Conservation (phyloP, 2,113 vertebrate genomes). For the Daubentonia madagascariensis region DNA sequence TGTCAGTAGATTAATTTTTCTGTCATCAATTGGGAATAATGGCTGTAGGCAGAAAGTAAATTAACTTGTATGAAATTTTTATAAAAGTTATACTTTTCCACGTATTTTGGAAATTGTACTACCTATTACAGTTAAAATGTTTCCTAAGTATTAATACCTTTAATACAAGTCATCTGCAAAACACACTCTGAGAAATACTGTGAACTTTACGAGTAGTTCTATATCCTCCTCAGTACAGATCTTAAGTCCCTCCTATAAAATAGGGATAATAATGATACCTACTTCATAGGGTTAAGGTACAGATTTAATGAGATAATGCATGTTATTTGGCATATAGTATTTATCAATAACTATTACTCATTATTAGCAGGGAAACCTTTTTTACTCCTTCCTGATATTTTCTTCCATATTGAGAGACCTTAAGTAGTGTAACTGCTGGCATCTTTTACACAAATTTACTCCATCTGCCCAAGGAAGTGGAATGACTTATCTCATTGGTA, state of each 20-base stretch:
- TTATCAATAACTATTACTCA: neutral
- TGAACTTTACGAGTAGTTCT: neutral
- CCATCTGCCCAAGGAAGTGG: neutral
- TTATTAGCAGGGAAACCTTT: neutral
- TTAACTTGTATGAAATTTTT: neutral
- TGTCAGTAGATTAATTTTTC: neutral
- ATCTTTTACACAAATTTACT: neutral
- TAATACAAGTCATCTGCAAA: neutral
- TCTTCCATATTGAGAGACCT: neutral
- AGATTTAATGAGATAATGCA: constrained; percentile 1
- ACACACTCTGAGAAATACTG: neutral
- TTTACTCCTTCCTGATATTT: neutral
- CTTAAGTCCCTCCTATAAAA: neutral
- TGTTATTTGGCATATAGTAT: neutral
- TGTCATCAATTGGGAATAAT: neutral
- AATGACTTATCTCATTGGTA: neutral
- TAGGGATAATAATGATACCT: neutral
- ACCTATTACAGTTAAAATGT: neutral
- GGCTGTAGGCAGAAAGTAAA: neutral
- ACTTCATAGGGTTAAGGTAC: neutral
- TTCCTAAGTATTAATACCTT: neutral
- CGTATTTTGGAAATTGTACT: neutral
- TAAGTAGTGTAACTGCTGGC: neutral
- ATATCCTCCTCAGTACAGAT: neutral
- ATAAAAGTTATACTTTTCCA: neutral